These are phyloP conservation scores for Drosophila neutralis DNA, from an alignment of 2,888 invertebrate species.

Conservation along the genomic window DNA sequence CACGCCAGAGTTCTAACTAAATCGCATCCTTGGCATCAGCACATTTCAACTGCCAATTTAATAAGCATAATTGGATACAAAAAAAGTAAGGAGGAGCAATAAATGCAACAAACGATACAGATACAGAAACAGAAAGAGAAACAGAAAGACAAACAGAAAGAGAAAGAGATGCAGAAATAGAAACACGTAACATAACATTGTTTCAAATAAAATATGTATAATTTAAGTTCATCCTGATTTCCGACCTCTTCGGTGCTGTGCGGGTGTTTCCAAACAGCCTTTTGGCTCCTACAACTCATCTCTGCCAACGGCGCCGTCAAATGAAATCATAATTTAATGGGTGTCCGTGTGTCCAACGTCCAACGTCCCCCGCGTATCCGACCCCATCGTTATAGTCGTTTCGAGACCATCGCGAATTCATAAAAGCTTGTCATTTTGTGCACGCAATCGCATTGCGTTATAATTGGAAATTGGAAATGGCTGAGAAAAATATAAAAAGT, in stretches of 20 bases:
- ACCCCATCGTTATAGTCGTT: conserved; percentile 20
- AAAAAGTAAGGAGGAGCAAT: background rate
- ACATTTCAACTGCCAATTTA: conserved; percentile 74
- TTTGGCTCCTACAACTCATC: background rate
- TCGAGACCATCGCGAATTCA: conserved; percentile 64
- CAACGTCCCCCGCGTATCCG: background rate
- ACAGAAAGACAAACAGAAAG: background rate
- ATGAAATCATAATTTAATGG: conserved; percentile 75
- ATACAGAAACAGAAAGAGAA: conserved; percentile 1
- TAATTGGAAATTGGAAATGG: conserved; percentile 75
- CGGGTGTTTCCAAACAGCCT: conserved; percentile 44
- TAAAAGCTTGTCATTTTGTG: conserved; percentile 77
- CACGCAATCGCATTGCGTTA: conserved; percentile 76
- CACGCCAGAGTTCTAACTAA: background rate
- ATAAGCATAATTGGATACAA: conserved; percentile 74
- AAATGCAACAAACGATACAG: conserved; percentile 15
- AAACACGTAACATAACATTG: conserved; percentile 40
- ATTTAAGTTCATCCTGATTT: conserved; percentile 68
- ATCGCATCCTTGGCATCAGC: conserved; percentile 25
- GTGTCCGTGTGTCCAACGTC: conserved; percentile 20
- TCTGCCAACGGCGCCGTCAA: conserved; percentile 38
- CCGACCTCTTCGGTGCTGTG: conserved; percentile 53
- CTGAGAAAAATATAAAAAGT: conserved; percentile 37
- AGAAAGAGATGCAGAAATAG: conserved; percentile 6
- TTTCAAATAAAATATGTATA: conserved; percentile 49